Conservation (phyloP, 2,113 vertebrate species). For the Corythoichthys haematopterus region DNA sequence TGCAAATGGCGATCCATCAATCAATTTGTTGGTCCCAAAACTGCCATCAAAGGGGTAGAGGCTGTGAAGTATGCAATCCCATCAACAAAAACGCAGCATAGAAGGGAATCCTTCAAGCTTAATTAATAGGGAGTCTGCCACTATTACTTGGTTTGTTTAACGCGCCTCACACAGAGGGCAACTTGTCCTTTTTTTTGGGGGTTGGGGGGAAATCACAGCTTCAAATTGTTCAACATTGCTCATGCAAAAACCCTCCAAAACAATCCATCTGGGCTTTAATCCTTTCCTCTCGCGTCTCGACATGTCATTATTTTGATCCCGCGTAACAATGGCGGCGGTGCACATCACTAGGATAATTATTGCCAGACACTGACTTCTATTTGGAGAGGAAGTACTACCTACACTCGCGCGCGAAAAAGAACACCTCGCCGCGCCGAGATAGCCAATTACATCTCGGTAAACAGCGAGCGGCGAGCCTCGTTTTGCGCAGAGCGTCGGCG, state of each 20-base stretch:
- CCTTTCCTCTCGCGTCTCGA: constrained; percentile 65
- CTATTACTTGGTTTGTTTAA: constrained; percentile 78
- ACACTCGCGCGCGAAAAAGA: constrained; percentile 37
- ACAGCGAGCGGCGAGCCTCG: constrained; percentile 49
- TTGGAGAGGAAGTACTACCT: constrained; percentile 58
- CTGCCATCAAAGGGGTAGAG: constrained; percentile 71
- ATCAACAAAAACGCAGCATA: constrained; percentile 69
- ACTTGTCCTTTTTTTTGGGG: constrained; percentile 48
- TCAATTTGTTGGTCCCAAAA: constrained; percentile 73
- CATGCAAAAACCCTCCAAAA: constrained; percentile 54
- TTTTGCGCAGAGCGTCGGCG: constrained; percentile 52
- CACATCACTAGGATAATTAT: constrained; percentile 62
- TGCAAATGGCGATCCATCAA: constrained; percentile 78
- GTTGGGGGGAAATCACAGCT: constrained; percentile 71
- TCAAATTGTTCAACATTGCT: constrained; percentile 72
- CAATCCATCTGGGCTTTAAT: constrained; percentile 70
- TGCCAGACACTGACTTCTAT: constrained; percentile 58
- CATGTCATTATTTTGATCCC: constrained; percentile 74
- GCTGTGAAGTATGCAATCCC: constrained; percentile 75
- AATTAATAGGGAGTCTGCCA: constrained; percentile 74
- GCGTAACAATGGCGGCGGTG: constrained; percentile 48
- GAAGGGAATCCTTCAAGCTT: constrained; percentile 71
- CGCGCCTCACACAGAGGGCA: constrained; percentile 70
- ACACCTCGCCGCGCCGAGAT: constrained; percentile 46
- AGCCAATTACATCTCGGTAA: constrained; percentile 72